Base-by-base conservation (phyloP, 1,140 invertebrate species). In the Daktulosphaira vitifoliae region DNA sequence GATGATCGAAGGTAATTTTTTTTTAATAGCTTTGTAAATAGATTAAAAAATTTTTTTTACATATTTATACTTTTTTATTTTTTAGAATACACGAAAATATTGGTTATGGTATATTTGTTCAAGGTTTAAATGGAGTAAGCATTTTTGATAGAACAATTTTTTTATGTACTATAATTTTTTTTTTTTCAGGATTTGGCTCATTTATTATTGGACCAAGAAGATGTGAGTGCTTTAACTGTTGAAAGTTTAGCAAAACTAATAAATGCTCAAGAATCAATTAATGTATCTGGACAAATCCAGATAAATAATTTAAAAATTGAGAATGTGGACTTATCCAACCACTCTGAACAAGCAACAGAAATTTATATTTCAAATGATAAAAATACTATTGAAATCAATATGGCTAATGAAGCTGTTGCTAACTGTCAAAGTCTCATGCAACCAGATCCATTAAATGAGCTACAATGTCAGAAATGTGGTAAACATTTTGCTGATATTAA, bases 401-500 rank as follows among this genome's bases (percentile, higher is more conserved):
- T 62, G 56, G 56, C 56, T 0, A 62, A 62, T 37, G 56, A 62
- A n/a, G 56, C 56, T 3, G 56, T 62, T 20, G 56, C 22, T 20
- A 62, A 46, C 16, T 62, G 56, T 48, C 25, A 62, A 46, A 62
- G 56, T 62, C 56, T 62, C 23, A 62, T 62, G 56, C 56, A 25
- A 26, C 56, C 42, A 29, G 25, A 62, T 15, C 56, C 56, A 15
- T 46, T 62, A 39, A 25, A 59, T 23, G 65, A 69, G 50, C 44
- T 69, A n/a, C 67, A 68, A 48, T 69, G 69, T 53, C 54, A 69
- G 20, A 65, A 66, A 56, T 69, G 69, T 64, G 67, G 67, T 11
- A 90, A 93, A 76, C 81, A 84, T 59, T 82, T 93, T 50, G 81
- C 82, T 29, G 81, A 80, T 39, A 79, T 81, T 2, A 83, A 85